Conservation (phyloP, 2,888 invertebrate genomes). For the Eilema depressum region DNA sequence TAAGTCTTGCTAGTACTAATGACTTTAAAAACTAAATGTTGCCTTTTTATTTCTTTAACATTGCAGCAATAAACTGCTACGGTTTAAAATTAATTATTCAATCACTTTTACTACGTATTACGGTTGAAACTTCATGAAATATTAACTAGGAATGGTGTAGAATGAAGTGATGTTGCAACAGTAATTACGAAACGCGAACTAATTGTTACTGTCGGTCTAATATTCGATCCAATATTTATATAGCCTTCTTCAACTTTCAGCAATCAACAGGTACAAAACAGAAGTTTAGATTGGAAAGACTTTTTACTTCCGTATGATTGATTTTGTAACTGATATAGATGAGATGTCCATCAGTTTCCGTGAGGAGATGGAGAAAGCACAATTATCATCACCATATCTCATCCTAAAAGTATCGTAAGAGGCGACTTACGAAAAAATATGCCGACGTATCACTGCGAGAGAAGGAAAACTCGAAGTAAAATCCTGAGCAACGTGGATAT, state of each 20-base stretch:
- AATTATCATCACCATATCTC: too few relatives aligned
- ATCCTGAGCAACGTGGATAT: too few relatives aligned
- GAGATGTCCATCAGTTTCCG: too few relatives aligned
- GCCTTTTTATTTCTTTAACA: background rate
- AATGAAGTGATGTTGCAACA: conserved; percentile 20
- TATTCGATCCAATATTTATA: conserved; percentile 53
- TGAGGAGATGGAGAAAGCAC: too few relatives aligned
- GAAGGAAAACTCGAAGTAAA: too few relatives aligned
- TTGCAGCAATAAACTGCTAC: background rate
- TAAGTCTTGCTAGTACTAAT: too few relatives aligned
- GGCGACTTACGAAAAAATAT: too few relatives aligned
- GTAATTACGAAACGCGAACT: conserved; percentile 40
- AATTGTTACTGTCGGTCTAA: conserved; percentile 38
- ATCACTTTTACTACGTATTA: background rate
- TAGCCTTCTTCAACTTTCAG: conserved; percentile 27
- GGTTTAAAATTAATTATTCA: conserved; percentile 10
- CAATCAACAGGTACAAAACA: conserved; percentile 1
- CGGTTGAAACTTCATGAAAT: conserved; percentile 11
- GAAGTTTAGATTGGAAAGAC: conserved; percentile 6
- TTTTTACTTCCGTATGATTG: background rate
- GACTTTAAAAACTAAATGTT: background rate
- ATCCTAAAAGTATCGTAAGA: too few relatives aligned
- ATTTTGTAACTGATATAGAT: too few relatives aligned
- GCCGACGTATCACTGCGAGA: too few relatives aligned
- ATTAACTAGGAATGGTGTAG: conserved; percentile 32